A percentile compares a stretch with the other conserved stretches of the same genome.
Conservation (phyloP, 2,113 vertebrate genomes). For the Nibea albiflora region DNA sequence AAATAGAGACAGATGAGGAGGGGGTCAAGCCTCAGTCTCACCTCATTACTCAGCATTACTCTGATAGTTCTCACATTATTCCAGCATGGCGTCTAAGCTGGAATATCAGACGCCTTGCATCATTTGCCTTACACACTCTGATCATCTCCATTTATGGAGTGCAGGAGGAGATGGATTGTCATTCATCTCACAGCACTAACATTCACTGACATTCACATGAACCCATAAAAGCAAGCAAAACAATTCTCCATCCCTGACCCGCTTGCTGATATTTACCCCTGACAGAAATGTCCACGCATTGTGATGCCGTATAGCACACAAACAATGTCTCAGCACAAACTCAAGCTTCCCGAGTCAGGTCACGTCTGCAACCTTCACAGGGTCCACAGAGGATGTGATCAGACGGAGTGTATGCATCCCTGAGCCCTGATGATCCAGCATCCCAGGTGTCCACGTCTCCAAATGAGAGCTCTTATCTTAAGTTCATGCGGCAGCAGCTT, state of each 20-base stretch:
- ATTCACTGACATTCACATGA: conserved; percentile 46
- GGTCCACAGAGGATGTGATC: conserved; percentile 36
- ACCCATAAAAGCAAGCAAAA: conserved; percentile 43
- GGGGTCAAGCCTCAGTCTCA: conserved; percentile 18
- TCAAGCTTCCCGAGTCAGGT: conserved; percentile 35
- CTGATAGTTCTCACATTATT: conserved; percentile 52
- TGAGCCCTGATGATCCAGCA: conserved; percentile 32
- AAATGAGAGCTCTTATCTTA: conserved; percentile 42
- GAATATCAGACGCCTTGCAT: conserved; percentile 45
- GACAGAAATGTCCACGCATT: background rate
- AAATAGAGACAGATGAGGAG: conserved; percentile 43
- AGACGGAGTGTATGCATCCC: conserved; percentile 27
- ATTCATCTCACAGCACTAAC: conserved; percentile 16
- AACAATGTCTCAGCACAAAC: conserved; percentile 25
- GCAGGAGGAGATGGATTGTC: conserved; percentile 8
- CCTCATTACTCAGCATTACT: conserved; percentile 54
- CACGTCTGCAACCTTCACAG: conserved; percentile 44
- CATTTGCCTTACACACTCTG: conserved; percentile 23
- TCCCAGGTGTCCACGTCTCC: conserved; percentile 31
- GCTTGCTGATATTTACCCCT: conserved; percentile 16
- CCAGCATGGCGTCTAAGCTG: conserved; percentile 28
- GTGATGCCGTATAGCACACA: conserved; percentile 15
- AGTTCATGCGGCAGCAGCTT: conserved; percentile 11
- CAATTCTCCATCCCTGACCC: conserved; percentile 30
- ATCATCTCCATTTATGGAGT: conserved; percentile 32